Evolutionary conservation across 2,113 vertebrate species (phyloP).

Genomic region (Mesocricetus auratus): DNA sequence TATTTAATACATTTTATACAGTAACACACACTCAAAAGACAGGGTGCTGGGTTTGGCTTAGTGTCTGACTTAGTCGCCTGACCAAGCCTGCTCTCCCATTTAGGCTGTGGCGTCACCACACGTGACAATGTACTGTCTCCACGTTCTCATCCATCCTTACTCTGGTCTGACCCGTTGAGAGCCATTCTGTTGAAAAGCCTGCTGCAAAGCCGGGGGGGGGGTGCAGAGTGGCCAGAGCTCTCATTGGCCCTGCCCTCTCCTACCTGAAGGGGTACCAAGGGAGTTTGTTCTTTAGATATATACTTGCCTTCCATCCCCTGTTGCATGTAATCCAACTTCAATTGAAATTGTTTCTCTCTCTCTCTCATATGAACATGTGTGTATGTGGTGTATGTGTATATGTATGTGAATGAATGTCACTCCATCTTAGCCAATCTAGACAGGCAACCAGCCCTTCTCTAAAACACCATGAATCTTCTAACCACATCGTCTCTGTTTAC

Average conservation of each 20-base stretch:
- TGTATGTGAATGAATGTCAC: too few species aligned
- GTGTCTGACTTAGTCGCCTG: neutral
- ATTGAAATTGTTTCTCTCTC: conserved; percentile 69
- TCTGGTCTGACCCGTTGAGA: neutral
- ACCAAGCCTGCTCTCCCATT: neutral
- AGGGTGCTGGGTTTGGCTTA: neutral
- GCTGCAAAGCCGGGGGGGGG: neutral
- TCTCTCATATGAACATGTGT: too few species aligned
- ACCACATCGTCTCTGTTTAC: neutral
- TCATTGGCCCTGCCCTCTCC: neutral
- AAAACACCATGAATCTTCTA: neutral
- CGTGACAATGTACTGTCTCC: neutral
- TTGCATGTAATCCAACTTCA: conserved; percentile 50
- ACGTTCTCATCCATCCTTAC: neutral
- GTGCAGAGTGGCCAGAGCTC: neutral
- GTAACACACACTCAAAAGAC: neutral
- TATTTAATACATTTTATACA: neutral
- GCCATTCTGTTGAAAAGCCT: neutral
- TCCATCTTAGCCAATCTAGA: neutral
- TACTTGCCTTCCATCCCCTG: neutral
- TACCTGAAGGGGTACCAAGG: neutral
- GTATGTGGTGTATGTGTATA: too few species aligned
- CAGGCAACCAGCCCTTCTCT: neutral
- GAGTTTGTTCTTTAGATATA: conserved; percentile 50
- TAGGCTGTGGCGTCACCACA: neutral